Base-by-base conservation (phyloP, 2,888 invertebrate genomes). In the Saturnia japonica region DNA sequence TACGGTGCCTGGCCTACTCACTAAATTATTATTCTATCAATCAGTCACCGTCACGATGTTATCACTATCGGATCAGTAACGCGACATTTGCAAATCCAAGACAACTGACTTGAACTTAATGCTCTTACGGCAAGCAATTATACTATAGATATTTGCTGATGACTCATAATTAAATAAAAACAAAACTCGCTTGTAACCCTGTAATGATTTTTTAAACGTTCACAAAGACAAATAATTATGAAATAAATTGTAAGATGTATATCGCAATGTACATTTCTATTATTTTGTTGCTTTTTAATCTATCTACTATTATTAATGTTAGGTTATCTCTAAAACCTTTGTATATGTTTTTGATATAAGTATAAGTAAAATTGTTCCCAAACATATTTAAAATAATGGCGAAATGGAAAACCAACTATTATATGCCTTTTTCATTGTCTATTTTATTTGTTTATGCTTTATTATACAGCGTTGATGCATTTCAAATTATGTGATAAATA, bases 11-110 rank as follows among this genome's bases (percentile, higher is more conserved):
- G 93, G 88, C 93, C 93, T 92, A 94, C 93, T 93, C 92, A 90
- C 90, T 80, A 91, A 92, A 89, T 89, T 91, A 92, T 91, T 91
- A 93, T 91, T 91, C 91, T 90, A 91, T 92, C 93, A 91, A 91
- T 91, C 89, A 86, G 87, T 90, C 91, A 91, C 87, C 87, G 88
- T 87, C 87, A 87, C 88, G 88, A 86, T 90, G 91, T 91, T 91
- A 87, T 87, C 79, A 76, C 83, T 82, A 91, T 91, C 90, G 85
- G 84, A 85, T 81, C 81, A 81, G 79, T 14, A 60, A 60, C 81
- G n/a, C n/a, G 2, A 40, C 64, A 19, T 64, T 64, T 40, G 64
- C 64, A 64, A 64, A 40, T 9, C 19, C 19, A 14, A 19, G 64
- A 64, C 40, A 19, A 40, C 57, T 22, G 57, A 51, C 57, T 60